Evolutionary conservation across 2,797 vertebrate species (phyloP), one percentile per base, ranked within the genome.

Genomic region (Pangasius krempfi): DNA sequence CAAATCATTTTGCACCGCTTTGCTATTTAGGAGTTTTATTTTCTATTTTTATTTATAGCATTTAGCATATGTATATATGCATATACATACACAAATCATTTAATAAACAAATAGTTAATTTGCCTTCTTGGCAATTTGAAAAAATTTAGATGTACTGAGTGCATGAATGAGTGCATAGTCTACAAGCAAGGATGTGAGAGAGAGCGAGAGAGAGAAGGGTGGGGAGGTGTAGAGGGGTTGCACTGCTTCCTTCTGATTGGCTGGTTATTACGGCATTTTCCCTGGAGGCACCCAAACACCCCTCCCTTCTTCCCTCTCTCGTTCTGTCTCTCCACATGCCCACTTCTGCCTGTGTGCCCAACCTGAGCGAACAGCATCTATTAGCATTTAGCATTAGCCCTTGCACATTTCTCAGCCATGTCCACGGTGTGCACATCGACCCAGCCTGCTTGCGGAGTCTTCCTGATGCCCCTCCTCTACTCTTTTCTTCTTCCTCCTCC

Each of bases 261-360:
- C 93, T 96, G 95, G 94, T 92, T 94, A 98, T 99, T 96, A 99
- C 98, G 92, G 94, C 98, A 96, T 97, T 95, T 91, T 96, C 96
- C 96, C 95, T 90, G 0, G 96, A 97, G 97, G 95, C 93, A 90
- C 93, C 94, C 92, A 20, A 60, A 82, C 90, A 92, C 90, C 92
- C 92, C 87, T 90, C 91, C 88, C 90, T 91, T 93, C 94, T 95
- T 94, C 93, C 73, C 88, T 92, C 94, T 92, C 93, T 93, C 93
- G 90, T 88, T 88, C 92, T 94, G 33, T 84, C 89, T 79, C 84
- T 86, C 87, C 88, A 90, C 91, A 88, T 89, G 89, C 85, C 83
- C 84, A 86, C 78, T 70, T 75, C 58, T 78, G 76, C 47, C 82
- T 89, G 87, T 85, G 50, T 72, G 84, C 60, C 78, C 79, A 86